Conservation (phyloP, 2,888 invertebrate genomes). For the Rhabditophanes sp. region DNA sequence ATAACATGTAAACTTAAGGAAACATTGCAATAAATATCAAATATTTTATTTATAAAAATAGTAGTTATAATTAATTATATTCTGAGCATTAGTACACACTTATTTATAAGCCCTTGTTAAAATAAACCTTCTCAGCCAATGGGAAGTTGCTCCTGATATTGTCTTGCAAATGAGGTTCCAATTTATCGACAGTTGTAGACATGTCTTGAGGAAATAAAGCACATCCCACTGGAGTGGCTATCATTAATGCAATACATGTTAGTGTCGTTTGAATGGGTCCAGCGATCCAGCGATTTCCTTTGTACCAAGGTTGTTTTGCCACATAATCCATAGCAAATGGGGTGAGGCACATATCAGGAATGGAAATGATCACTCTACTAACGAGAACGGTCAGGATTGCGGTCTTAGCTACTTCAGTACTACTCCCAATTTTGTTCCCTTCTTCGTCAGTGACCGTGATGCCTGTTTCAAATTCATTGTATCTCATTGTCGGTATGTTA, state of each 20-base stretch:
- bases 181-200: slow-evolving; percentile 50
- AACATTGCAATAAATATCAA: no score
- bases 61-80: no score
- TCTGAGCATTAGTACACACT: no score
- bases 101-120: slow-evolving; percentile 74
- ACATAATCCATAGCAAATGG: slow-evolving; percentile 69
- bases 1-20: no score
- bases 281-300: slow-evolving; percentile 9
- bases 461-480: slow-evolving; percentile 52
- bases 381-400: slow-evolving; percentile 70
- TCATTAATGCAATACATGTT: slow-evolving; percentile 54
- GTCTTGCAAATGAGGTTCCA: slow-evolving; percentile 62
- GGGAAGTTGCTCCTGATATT: slow-evolving; percentile 52
- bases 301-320: slow-evolving; percentile 56
- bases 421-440: slow-evolving; percentile 56
- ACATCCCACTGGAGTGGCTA: slow-evolving; percentile 85
- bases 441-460: slow-evolving; percentile 65
- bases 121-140: slow-evolving; percentile 56
- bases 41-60: no score
- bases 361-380: slow-evolving; percentile 74
- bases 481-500: slow-evolving; percentile 92
- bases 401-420: slow-evolving; percentile 56
- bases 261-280: slow-evolving; percentile 21
- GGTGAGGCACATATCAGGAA: slow-evolving; percentile 81
- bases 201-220: slow-evolving; percentile 72